Percentiles rank a stretch among this genome's conserved stretches.
phyloP scores from a whole-genome alignment of 2,797 vertebrate genomes.

The Balearica regulorum region DNA sequence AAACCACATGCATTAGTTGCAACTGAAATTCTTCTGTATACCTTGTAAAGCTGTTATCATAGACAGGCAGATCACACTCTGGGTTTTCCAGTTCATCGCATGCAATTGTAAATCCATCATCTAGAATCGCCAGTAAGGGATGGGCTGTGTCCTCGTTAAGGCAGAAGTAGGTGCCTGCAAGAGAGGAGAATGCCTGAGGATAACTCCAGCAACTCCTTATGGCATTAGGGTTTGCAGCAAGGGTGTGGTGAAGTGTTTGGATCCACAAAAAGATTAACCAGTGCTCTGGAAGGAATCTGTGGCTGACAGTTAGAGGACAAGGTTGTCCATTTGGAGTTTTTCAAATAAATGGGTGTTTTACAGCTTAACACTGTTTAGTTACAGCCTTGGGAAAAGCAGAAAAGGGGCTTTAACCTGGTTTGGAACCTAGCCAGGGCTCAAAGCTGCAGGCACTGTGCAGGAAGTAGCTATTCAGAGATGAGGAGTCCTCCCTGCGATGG shows the following conservation, averaged over 20 bases:
- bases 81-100: conserved; percentile 81
- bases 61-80: conserved; percentile 76
- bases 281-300: background rate
- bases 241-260: background rate
- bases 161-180: conserved; percentile 86
- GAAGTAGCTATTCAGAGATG: background rate
- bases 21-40: conserved; percentile 38
- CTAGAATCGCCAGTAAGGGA: conserved; percentile 85
- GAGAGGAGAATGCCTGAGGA: background rate
- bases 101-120: conserved; percentile 86
- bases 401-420: background rate
- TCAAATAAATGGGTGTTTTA: background rate
- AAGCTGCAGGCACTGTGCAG: background rate
- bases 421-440: background rate
- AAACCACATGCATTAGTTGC: background rate
- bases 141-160: conserved; percentile 88
- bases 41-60: conserved; percentile 85
- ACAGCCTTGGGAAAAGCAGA: background rate
- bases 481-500: background rate
- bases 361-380: background rate
- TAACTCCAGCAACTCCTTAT: background rate
- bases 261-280: background rate
- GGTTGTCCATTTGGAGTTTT: background rate
- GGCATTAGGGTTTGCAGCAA: background rate
- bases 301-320: background rate